Base-by-base conservation (phyloP, 1,140 invertebrate species). In the Acromyrmex heyeri region DNA sequence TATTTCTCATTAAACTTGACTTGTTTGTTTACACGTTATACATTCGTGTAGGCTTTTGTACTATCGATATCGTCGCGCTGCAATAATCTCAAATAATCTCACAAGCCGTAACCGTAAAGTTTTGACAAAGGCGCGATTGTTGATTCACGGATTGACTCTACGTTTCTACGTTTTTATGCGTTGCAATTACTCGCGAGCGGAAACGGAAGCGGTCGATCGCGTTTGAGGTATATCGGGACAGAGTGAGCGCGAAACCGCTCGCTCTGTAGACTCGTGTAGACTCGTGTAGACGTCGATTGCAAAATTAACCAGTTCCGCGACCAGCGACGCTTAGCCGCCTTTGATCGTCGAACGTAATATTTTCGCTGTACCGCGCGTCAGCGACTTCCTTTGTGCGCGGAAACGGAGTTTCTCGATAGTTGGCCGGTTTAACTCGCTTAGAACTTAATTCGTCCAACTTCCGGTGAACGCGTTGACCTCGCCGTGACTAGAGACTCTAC, bases 131-230 rank as follows among this genome's bases (percentile, higher is more conserved):
- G 65, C 5, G 44, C n/a, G 24, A 77, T 59, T 21, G 8, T 50
- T 14, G n/a, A 75, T 59, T 59, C n/a, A 55, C 38, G 24, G 38
- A 24, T 24, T 24, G 24, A 78, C 7, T 78, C 59, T 16, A 73
- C 57, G 27, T 21, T 65, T 78, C 67, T 6, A 24, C 8, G 18
- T 30, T 55, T 78, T 78, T 50, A 21, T 27, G 10, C 64, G 34
- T 72, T 30, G 53, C 59, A 44, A 48, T 12, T 62, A 65, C 53
- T 34, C 55, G 38, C 61, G 38, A 50, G n/a, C 14, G 62, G 55
- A 77, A 76, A 79, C 75, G 86, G 86, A 87, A 85, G 21, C 82
- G 53, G 34, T 75, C 24, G 50, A 34, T 82, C 14, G 64, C 64
- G 64, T n/a, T 10, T 44, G 34, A 6, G 64, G 10, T 48, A 21